A percentile compares a stretch with the other conserved stretches of the same genome.
Conservation (phyloP, 2,113 vertebrate genomes). For the Pardalotus punctatus region DNA sequence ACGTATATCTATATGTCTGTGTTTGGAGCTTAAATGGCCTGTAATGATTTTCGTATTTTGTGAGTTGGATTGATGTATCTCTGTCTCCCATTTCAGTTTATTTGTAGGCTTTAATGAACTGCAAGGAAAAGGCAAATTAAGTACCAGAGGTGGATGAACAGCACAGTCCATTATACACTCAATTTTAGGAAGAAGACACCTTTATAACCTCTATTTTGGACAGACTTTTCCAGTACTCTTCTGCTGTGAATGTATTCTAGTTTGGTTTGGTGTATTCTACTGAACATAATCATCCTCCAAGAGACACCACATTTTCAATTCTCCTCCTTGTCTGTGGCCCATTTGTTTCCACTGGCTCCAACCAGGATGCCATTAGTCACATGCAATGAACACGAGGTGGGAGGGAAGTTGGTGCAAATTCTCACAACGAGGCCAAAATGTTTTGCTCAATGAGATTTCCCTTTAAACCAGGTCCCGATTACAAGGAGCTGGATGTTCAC, state of each 20-base stretch:
- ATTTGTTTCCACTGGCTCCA: constrained; percentile 44
- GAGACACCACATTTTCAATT: constrained; percentile 15
- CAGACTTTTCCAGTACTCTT: neutral
- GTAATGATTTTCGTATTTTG: neutral
- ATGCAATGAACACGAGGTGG: constrained; percentile 19
- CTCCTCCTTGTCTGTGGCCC: constrained; percentile 21
- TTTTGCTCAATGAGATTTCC: constrained; percentile 62
- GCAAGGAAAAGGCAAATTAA: neutral
- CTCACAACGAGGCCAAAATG: neutral
- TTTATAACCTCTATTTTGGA: neutral
- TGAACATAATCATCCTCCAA: neutral
- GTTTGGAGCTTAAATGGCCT: neutral
- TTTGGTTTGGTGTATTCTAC: neutral
- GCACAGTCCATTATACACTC: neutral
- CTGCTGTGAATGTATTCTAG: neutral
- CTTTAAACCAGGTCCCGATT: constrained; percentile 82
- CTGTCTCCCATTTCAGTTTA: constrained; percentile 12
- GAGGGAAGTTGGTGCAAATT: constrained; percentile 14
- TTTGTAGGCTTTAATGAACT: neutral
- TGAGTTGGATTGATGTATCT: neutral
- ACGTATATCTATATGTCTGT: neutral
- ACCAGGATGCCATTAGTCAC: constrained; percentile 52
- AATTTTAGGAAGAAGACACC: constrained; percentile 4
- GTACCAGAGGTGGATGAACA: neutral
- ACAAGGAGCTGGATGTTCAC: constrained; percentile 94